Base-by-base conservation (phyloP, 2,888 invertebrate genomes). In the Melieria crassipennis region DNA sequence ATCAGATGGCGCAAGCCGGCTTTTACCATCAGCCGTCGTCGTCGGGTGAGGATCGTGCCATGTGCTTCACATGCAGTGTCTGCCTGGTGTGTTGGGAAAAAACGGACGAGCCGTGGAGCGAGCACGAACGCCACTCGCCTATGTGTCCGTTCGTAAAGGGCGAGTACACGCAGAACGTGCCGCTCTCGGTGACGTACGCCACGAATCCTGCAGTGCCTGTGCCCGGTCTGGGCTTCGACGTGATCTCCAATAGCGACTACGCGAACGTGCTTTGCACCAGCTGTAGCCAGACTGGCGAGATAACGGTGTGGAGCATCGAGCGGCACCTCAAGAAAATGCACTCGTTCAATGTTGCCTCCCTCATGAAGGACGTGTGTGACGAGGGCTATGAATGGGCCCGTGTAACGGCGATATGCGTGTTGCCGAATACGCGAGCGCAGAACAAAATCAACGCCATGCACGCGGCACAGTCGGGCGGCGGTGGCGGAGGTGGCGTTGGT, bases 41-140 rank as follows among this genome's bases (percentile, higher is more conserved):
- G 4, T 91, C 93, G 46, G 96, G 96, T 4, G 96, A 97, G 84
- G 98, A 98, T 88, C 90, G 97, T 75, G 97, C 97, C 7, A 94
- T 97, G 94, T 98, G 98, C 85, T 98, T 98, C 87, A 96, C 95
- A 0, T 98, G 98, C 86, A 94, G 93, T 81, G 96, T 97, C 9
- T 98, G 97, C 84, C 90, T 98, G 43, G 97, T 98, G 6, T 96
- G 95, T 88, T 98, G 98, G 98, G 98, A 98, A 88, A 94, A 96
- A 81, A 95, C 95, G 0, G 97, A 98, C 87, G 97, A 98, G 84
- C 98, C 98, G 3, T 97, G 97, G 97, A 96, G 96, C 77, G 97
- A 98, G 85, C 97, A 98, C 84, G 97, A 97, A 87, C 89, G 97
- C 4, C 97, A 98, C 85, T 96, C 97, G 5, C 95, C 97, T 11